Conservation (phyloP, 64 coral and sea anemone genomes). For the Montipora sp. region DNA sequence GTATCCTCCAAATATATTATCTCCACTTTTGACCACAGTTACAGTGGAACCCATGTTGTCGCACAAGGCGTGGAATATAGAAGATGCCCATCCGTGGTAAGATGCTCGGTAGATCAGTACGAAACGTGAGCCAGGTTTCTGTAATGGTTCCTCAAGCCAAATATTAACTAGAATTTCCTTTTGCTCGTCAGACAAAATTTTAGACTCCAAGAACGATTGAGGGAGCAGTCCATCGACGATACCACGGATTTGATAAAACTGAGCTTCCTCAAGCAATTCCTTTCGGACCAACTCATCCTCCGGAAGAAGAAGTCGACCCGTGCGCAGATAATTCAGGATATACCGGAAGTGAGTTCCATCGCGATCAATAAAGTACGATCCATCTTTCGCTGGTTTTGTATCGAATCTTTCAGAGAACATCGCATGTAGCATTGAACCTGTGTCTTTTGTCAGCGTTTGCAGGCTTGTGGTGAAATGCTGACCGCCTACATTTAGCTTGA, state of each 20-base stretch:
- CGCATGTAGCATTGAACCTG: conserved; percentile 40
- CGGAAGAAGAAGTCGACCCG: conserved; percentile 1
- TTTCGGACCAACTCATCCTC: neutral
- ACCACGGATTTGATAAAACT: conserved; percentile 39
- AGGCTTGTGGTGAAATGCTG: conserved; percentile 28
- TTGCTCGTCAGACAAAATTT: neutral
- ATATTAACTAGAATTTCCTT: neutral
- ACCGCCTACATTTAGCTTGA: conserved; percentile 37
- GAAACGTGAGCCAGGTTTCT: neutral
- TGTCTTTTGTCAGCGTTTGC: conserved; percentile 31
- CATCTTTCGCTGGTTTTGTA: conserved; percentile 2
- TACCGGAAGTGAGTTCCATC: conserved; percentile 54
- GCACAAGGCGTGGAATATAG: conserved; percentile 43
- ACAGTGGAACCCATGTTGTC: conserved; percentile 60
- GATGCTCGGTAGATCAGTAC: neutral
- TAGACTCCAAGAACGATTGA: neutral
- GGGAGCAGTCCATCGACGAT: conserved; percentile 5
- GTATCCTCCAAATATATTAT: conserved; percentile 69
- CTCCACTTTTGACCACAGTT: conserved; percentile 50
- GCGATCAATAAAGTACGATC: conserved; percentile 53
- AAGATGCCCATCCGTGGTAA: neutral
- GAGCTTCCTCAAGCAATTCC: conserved; percentile 11
- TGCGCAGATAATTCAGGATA: conserved; percentile 55
- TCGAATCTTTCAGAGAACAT: conserved; percentile 47
- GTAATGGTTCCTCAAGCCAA: neutral